Percentiles rank a stretch among this genome's conserved stretches.
These are phyloP conservation scores for Tiliqua scincoides DNA, from an alignment of 2,113 vertebrate genomes.

Conservation along the genomic window DNA sequence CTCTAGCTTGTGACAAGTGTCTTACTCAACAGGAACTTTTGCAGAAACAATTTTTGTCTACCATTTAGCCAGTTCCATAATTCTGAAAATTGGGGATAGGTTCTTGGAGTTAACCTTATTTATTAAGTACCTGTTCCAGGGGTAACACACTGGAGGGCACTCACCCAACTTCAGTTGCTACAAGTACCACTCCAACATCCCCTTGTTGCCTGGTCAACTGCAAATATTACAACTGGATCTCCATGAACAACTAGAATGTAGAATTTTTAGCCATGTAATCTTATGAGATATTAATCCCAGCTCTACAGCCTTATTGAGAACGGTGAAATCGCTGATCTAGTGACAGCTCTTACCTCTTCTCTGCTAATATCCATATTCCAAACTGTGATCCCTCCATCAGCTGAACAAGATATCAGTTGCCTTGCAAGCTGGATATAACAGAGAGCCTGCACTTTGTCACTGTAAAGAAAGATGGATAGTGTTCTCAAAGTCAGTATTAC, in stretches of 20 bases:
- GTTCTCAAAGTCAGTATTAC: conserved; percentile 1
- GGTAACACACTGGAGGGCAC: not conserved
- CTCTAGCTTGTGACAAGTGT: not conserved
- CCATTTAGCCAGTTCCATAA: not conserved
- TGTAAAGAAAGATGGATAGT: conserved; percentile 57
- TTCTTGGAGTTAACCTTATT: not conserved
- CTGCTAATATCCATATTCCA: conserved; percentile 97
- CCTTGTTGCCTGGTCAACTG: not conserved
- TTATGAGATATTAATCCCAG: not conserved
- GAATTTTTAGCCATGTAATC: not conserved
- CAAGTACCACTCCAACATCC: not conserved
- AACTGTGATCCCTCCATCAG: conserved; percentile 93
- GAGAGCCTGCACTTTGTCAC: conserved; percentile 93
- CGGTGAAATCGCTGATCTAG: not conserved
- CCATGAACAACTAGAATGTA: not conserved
- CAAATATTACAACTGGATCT: not conserved
- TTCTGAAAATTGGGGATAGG: not conserved
- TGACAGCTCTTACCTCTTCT: conserved; percentile 84
- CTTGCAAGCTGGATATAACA: conserved; percentile 90
- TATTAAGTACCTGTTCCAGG: not conserved
- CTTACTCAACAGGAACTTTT: not conserved
- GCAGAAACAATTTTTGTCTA: not conserved
- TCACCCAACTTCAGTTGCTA: not conserved
- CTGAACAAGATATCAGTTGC: conserved; percentile 92
- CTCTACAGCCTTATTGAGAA: not conserved